Evolutionary conservation across 2,797 vertebrate genomes (phyloP), one percentile per base, ranked within the genome.

Genomic region (Poeciliopsis paucimaculata): DNA sequence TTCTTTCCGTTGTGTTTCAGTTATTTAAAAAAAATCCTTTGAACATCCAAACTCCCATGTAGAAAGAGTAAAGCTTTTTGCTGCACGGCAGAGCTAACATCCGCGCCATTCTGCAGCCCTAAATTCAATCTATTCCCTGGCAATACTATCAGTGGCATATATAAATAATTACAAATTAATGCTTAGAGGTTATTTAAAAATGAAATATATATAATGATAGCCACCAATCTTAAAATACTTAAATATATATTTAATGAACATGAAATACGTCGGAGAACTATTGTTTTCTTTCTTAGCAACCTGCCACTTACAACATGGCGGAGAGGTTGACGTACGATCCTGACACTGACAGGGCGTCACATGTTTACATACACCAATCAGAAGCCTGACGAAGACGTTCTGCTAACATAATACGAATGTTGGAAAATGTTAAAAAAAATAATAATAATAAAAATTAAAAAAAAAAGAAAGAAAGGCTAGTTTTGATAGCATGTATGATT

Each of bases 251-350:
- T 62, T 34, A 16, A 34, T 2, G 31, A 62, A 18, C n/a, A 62
- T 34, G 2, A 62, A 62, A 34, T 31, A 34, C 18, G 8, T 62
- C 3, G 31, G 15, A 62, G 31, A 31, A 18, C 4, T 34, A 28
- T 7, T 60, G 55, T 31, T 62, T 34, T 28, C n/a, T 28, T 16
- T 34, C 60, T 8, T 2, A 62, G 60, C 31, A 34, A 62, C 16
- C 75, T 68, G 64, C 90, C 90, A 93, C 91, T 89, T 78, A 84
- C n/a, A 62, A 47, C n/a, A 47, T 47, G 66, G 66, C 39, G 39
- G 66, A 70, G 23, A 70, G 10, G 36, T 26, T 43, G 66, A 70
- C 39, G 4, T 43, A 70, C 4, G 11, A 13, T 12, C n/a, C 66
- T 23, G 9, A 41, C 34, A 18, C 12, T 66, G 36, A 39, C 28